phyloP scores from a whole-genome alignment of 2,113 vertebrate species.

The Saccopteryx leptura region DNA sequence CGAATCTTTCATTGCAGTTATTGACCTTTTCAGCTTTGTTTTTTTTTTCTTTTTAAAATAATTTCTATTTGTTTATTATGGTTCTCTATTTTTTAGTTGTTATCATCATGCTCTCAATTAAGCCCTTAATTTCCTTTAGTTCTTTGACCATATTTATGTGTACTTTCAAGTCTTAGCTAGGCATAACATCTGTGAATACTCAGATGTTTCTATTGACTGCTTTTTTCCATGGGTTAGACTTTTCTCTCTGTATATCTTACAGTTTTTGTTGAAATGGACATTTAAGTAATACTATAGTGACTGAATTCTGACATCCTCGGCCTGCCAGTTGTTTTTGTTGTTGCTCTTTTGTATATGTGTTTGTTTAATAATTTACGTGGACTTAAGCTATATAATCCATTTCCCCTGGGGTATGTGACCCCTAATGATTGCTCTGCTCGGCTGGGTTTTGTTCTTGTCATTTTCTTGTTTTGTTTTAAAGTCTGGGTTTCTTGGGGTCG shows the following conservation, averaged over 20 bases:
- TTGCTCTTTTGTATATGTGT: neutral
- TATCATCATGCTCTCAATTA: neutral
- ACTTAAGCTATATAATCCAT: neutral
- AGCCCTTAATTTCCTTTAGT: neutral
- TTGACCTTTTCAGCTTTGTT: neutral
- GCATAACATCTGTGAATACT: neutral
- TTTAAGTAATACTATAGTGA: neutral
- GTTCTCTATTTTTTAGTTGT: neutral
- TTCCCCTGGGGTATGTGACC: neutral
- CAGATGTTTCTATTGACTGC: neutral
- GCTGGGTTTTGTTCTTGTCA: neutral
- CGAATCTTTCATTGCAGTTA: neutral
- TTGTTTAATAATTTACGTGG: neutral
- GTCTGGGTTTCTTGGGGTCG: neutral
- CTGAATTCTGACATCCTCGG: neutral
- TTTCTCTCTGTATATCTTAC: neutral
- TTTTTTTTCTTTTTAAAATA: conserved; percentile 1
- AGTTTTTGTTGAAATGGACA: neutral
- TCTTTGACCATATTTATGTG: neutral
- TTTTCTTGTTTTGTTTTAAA: neutral
- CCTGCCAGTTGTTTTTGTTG: neutral
- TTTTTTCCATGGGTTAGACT: neutral
- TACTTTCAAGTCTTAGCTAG: neutral
- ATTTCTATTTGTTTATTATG: neutral
- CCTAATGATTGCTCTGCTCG: neutral